phyloP scores from a whole-genome alignment of 2,888 invertebrate genomes.

The Andrena marginata region DNA sequence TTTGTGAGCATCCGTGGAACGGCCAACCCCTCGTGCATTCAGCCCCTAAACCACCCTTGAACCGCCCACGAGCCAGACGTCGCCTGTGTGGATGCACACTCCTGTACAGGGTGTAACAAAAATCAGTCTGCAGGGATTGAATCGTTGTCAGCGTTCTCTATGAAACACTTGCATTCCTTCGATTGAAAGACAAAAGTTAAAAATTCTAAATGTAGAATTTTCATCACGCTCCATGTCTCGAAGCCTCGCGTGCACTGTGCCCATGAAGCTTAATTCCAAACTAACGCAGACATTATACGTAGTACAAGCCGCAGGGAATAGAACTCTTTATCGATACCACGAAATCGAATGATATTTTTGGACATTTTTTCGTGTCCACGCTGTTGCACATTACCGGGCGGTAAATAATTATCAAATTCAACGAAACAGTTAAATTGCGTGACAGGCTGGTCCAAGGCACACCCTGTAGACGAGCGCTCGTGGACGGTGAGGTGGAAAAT shows the following conservation, averaged over 20 bases:
- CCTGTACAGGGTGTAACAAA: constrained; percentile 37
- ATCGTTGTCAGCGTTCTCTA: constrained; percentile 6
- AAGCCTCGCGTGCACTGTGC: background rate
- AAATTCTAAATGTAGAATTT: background rate
- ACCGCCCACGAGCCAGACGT: constrained; percentile 56
- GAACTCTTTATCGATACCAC: constrained; percentile 7
- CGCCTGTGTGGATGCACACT: constrained; percentile 52
- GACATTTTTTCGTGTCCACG: background rate
- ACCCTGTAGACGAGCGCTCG: constrained; percentile 3
- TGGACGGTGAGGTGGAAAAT: constrained; percentile 38
- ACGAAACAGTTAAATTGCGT: constrained; percentile 29
- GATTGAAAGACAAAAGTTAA: background rate
- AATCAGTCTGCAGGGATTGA: constrained; percentile 41
- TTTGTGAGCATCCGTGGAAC: constrained; percentile 76
- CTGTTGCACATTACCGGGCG: background rate
- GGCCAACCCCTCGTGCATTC: constrained; percentile 69
- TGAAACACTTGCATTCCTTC: background rate
- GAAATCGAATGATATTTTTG: constrained; percentile 24
- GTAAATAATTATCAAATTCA: constrained; percentile 18
- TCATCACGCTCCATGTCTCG: background rate
- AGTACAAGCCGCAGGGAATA: background rate
- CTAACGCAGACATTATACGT: background rate
- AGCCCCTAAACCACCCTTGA: constrained; percentile 70
- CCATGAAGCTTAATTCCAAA: background rate
- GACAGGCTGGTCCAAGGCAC: constrained; percentile 22